Evolutionary conservation across 2,797 vertebrate genomes (phyloP).

Genomic region (Melanotaenia maccullochi): DNA sequence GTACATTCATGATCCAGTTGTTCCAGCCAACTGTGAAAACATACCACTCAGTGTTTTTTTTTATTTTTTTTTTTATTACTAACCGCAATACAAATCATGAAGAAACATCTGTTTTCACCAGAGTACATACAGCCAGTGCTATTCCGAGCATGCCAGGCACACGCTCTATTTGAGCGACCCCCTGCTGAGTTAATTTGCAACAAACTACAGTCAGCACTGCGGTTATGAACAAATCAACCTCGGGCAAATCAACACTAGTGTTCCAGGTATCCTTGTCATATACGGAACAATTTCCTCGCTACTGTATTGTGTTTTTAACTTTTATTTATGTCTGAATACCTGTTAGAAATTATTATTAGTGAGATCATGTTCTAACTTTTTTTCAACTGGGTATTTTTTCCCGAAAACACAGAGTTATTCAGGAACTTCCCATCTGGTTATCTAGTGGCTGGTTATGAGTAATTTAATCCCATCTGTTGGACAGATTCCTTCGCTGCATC

Average conservation of each 20-base stretch:
- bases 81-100: not conserved
- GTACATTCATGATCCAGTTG: not conserved
- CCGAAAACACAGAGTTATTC: not conserved
- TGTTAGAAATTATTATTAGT: not conserved
- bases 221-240: not conserved
- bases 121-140: not conserved
- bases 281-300: not conserved
- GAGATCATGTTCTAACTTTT: not conserved
- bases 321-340: not conserved
- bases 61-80: not conserved
- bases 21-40: not conserved
- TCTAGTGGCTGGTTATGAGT: not conserved
- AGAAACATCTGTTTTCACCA: not conserved
- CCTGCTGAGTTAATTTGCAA: not conserved
- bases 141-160: not conserved
- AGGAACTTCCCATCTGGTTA: not conserved
- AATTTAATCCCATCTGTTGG: not conserved
- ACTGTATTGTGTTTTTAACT: not conserved
- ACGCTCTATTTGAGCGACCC: not conserved
- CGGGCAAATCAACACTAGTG: not conserved
- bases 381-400: not conserved
- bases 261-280: not conserved
- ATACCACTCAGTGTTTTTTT: not conserved
- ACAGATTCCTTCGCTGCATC: not conserved
- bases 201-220: not conserved